Percentiles rank a stretch among this genome's conserved stretches.
Evolutionary conservation across 2,113 vertebrate genomes (phyloP).

Genomic region (Leptosomus discolor): DNA sequence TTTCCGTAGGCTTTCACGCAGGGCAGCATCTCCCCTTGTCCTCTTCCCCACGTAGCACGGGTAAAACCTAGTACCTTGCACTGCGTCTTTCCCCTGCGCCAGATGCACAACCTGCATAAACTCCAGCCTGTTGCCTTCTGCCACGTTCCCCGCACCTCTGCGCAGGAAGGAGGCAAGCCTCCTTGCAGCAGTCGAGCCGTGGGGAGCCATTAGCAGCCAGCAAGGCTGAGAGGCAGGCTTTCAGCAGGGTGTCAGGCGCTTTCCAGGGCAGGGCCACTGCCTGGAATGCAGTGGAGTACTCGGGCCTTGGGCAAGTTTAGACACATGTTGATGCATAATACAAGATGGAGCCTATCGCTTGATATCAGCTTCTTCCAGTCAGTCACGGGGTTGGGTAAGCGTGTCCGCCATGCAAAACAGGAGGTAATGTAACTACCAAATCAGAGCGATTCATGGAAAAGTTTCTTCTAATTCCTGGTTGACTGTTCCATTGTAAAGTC

Average conservation of each 20-base stretch:
- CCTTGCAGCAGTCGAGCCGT: fast-evolving
- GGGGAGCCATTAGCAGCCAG: neutral
- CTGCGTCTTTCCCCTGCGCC: fast-evolving
- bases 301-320: neutral
- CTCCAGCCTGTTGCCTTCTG: neutral
- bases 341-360: conserved; percentile 4
- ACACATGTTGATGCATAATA: neutral
- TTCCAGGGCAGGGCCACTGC: neutral
- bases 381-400: neutral
- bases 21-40: neutral
- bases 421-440: neutral
- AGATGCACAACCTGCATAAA: fast-evolving
- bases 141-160: fast-evolving
- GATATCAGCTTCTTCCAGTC: neutral
- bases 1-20: neutral
- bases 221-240: neutral
- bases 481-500: neutral
- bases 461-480: neutral
- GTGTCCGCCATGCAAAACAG: neutral
- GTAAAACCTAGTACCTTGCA: neutral
- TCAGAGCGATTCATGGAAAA: neutral
- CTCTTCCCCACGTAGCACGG: fast-evolving
- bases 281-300: neutral
- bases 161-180: neutral
- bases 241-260: neutral